A percentile compares a stretch with the other conserved stretches of the same genome.
Evolutionary conservation across 2,113 vertebrate genomes (phyloP).

Genomic region (Pantherophis guttatus): DNA sequence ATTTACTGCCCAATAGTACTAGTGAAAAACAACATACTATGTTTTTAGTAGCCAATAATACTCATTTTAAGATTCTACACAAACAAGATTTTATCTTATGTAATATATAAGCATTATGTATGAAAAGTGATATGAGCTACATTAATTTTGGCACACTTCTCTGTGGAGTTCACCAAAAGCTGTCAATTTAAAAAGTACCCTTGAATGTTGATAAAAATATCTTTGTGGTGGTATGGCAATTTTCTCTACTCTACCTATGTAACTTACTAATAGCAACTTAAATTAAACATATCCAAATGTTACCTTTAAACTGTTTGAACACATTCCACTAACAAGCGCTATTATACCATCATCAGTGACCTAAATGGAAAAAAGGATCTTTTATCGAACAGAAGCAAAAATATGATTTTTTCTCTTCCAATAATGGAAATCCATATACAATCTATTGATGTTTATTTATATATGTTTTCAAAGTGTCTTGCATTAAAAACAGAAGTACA

Average conservation of each 20-base stretch:
- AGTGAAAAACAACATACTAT: background rate
- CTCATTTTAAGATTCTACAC: background rate
- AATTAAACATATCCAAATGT: slow-evolving; percentile 3
- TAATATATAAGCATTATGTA: background rate
- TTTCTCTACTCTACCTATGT: background rate
- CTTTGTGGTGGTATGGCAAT: background rate
- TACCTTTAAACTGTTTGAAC: slow-evolving; percentile 83
- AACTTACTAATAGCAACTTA: background rate
- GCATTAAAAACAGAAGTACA: background rate
- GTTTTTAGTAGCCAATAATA: background rate
- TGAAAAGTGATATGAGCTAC: background rate
- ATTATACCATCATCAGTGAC: slow-evolving; percentile 82
- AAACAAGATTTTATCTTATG: background rate
- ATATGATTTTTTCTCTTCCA: slow-evolving; percentile 13
- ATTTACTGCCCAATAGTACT: background rate
- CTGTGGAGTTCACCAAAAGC: background rate
- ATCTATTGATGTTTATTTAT: background rate
- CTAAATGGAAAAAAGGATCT: slow-evolving; percentile 57
- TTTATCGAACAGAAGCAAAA: background rate
- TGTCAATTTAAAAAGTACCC: background rate
- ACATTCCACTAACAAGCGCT: slow-evolving; percentile 78
- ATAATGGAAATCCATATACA: background rate
- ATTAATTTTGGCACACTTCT: background rate
- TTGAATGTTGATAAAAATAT: background rate
- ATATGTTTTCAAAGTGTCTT: background rate